Base-by-base conservation (phyloP, 2,113 vertebrate species). In the Lepus timidus region DNA sequence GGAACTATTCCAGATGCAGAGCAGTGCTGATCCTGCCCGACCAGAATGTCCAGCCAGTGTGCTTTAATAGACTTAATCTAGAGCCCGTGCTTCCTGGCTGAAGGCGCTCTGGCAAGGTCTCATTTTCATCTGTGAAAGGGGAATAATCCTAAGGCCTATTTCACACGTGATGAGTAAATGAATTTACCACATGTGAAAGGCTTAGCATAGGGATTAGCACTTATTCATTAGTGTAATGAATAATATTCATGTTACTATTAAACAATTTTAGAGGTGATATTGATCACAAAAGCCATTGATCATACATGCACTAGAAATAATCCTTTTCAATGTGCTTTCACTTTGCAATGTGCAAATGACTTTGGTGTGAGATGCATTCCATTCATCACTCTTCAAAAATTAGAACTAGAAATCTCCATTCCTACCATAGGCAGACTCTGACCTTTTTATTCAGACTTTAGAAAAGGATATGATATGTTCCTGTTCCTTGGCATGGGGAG, bases 251-350 rank as follows among this genome's bases (percentile, higher is more conserved):
- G 55, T 58, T 58, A 58, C 19, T 14, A 58, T 58, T 19, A 58
- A 78, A 73, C 78, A 44, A 23, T 88, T 85, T 90, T 64, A 93
- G 65, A 68, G 64, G 49, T 55, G 29, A 90, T 55, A 73, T 62
- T 89, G 70, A 70, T 92, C 62, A 86, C 23, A 89, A 68, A 27
- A 85, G 39, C 22, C 67, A 39, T n/a, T 93, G 75, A 62, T 44
- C 5, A 52, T 31, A 49, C 84, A 87, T 93, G 33, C 25, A 76
- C 49, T 84, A 31, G 49, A 94, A 95, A 75, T 80, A 87, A 84
- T 11, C 4, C 11, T 64, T 93, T 94, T 79, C 25, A 62, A 88
- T 78, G 23, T 87, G 61, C 9, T 94, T 92, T 70, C 85, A 62
- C 17, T 78, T 95, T 91, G 62, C 62, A 51, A 64, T 84, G 86